phyloP scores from a whole-genome alignment of 2,888 invertebrate species.

The Lithophane socia region DNA sequence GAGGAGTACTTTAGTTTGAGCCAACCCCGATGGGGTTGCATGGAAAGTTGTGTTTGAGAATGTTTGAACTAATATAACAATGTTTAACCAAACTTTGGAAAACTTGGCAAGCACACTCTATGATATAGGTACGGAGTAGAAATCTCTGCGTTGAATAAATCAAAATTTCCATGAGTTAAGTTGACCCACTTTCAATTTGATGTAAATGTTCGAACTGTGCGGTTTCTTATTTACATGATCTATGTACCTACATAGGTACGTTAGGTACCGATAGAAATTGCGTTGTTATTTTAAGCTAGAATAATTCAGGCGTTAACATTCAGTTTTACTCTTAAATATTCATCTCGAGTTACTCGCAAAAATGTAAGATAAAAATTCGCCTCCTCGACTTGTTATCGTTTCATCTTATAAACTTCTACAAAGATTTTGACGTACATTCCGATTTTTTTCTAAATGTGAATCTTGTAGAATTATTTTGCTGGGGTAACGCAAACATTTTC shows the following conservation, averaged over 20 bases:
- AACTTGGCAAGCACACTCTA: background rate
- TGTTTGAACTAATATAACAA: background rate
- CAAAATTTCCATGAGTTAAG: background rate
- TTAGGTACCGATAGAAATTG: background rate
- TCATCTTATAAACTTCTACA: background rate
- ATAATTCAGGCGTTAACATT: background rate
- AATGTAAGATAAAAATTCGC: background rate
- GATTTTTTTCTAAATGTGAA: no score
- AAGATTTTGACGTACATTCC: background rate
- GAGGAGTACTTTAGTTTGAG: no score
- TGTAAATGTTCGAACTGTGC: background rate
- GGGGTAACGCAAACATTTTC: no score
- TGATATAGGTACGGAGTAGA: background rate
- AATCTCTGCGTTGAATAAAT: background rate
- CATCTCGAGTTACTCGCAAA: background rate
- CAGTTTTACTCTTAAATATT: background rate
- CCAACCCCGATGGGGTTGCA: no score
- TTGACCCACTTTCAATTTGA: constrained; percentile 1
- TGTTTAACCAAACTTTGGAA: background rate
- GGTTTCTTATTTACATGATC: constrained; percentile 1
- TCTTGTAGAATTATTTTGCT: no score
- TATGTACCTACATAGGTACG: background rate
- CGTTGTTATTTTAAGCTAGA: background rate
- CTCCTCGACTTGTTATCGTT: background rate
- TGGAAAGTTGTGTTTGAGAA: background rate